Evolutionary conservation across 1,140 invertebrate species (phyloP).

Genomic region (Oncopeltus fasciatus): DNA sequence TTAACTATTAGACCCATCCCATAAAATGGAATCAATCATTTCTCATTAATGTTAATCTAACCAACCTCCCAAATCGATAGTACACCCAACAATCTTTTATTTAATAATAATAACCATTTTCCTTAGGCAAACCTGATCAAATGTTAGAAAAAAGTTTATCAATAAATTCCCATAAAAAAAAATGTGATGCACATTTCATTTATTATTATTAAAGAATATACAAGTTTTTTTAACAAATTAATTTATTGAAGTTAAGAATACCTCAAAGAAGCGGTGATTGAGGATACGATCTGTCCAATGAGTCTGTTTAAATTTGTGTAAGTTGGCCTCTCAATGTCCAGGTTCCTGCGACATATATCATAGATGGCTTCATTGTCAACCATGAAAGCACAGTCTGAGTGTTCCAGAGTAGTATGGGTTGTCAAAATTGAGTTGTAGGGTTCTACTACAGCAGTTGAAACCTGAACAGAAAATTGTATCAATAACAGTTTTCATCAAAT

Average conservation of each 20-base stretch:
- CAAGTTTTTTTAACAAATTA: not conserved
- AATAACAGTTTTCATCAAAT: not conserved
- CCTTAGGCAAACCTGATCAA: not conserved
- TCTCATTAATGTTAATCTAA: too few species aligned
- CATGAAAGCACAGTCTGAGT: slow-evolving; percentile 51
- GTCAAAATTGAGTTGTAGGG: slow-evolving; percentile 67
- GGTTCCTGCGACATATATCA: slow-evolving; percentile 48
- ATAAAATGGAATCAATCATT: too few species aligned
- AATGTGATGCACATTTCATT: not conserved
- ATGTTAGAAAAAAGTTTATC: not conserved
- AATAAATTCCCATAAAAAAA: not conserved
- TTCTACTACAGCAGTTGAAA: slow-evolving; percentile 54
- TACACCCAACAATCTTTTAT: too few species aligned
- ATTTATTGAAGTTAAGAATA: too few species aligned
- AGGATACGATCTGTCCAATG: slow-evolving; percentile 45
- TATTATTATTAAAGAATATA: not conserved
- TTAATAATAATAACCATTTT: not conserved
- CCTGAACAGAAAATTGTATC: slow-evolving; percentile 26
- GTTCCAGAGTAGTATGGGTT: slow-evolving; percentile 57
- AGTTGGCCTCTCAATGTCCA: slow-evolving; percentile 45
- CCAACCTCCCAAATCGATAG: too few species aligned
- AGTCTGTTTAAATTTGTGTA: slow-evolving; percentile 50
- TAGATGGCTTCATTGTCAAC: slow-evolving; percentile 60
- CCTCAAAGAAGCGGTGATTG: slow-evolving; percentile 41
- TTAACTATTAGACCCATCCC: too few species aligned